Percentiles rank a stretch among this genome's conserved stretches.
Evolutionary conservation across 35 echinoderm and acorn worm species (phyloP).

Genomic region (Ophiothrix spiculata): DNA sequence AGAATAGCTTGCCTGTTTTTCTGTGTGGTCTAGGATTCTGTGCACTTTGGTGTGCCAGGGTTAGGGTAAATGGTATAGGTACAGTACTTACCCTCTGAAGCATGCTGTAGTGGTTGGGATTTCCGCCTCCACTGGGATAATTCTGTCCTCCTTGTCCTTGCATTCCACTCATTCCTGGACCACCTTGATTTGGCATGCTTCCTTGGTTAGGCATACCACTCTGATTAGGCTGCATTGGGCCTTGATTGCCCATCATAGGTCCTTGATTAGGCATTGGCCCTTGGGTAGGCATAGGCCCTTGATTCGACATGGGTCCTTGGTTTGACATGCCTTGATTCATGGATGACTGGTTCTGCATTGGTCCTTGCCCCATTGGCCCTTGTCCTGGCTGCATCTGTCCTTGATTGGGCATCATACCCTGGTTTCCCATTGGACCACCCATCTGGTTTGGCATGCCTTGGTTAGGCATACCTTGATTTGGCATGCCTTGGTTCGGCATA

Average conservation of each 20-base stretch:
- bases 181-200: constrained; percentile 39
- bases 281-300: constrained; percentile 40
- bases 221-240: neutral
- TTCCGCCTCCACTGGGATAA: constrained; percentile 13
- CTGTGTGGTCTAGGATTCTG: no score
- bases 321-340: constrained; percentile 39
- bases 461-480: constrained; percentile 40
- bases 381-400: constrained; percentile 41
- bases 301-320: constrained; percentile 45
- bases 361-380: constrained; percentile 30
- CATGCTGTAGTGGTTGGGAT: constrained; percentile 41
- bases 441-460: neutral
- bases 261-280: constrained; percentile 30
- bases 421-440: constrained; percentile 43
- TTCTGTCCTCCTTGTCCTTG: constrained; percentile 28
- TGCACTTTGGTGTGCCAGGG: no score
- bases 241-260: neutral
- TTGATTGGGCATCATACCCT: constrained; percentile 31
- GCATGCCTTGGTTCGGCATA: constrained; percentile 24
- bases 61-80: constrained; percentile 23
- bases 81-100: constrained; percentile 49
- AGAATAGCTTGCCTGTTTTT: no score
- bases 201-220: constrained; percentile 60
- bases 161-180: constrained; percentile 22
- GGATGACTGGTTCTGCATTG: neutral